phyloP scores from a whole-genome alignment of 2,888 invertebrate genomes.

The Scaeva pyrastri region DNA sequence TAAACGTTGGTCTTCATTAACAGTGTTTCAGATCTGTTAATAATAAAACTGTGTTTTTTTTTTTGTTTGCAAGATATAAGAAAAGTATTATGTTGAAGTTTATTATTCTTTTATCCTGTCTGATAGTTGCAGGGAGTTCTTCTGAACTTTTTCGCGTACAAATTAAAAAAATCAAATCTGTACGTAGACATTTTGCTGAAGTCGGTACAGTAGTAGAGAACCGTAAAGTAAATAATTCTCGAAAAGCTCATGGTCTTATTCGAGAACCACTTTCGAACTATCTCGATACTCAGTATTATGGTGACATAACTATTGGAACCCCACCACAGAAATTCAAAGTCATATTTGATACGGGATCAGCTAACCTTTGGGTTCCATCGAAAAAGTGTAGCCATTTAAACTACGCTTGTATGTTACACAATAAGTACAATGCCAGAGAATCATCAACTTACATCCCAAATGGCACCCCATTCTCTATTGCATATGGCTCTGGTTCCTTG shows the following conservation, averaged over 20 bases:
- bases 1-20: neutral
- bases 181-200: conserved; percentile 89
- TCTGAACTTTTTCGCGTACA: conserved; percentile 86
- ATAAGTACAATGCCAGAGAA: conserved; percentile 95
- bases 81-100: conserved; percentile 48
- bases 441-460: conserved; percentile 93
- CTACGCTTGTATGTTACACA: conserved; percentile 97
- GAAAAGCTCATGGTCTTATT: conserved; percentile 85
- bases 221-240: conserved; percentile 85
- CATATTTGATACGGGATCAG: conserved; percentile 99
- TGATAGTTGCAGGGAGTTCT: conserved; percentile 46
- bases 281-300: conserved; percentile 98
- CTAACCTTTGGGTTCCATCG: conserved; percentile 99
- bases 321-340: conserved; percentile 97
- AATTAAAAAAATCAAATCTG: conserved; percentile 89
- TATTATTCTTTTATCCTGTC: conserved; percentile 44
- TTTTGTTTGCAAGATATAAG: neutral
- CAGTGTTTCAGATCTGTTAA: too few species aligned
- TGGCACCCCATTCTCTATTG: conserved; percentile 96
- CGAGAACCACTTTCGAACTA: conserved; percentile 97
- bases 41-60: too few species aligned
- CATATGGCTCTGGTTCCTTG: conserved; percentile 98
- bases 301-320: conserved; percentile 94
- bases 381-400: conserved; percentile 97
- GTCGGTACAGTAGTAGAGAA: conserved; percentile 91